These are phyloP conservation scores for Spea bombifrons DNA, from an alignment of 2,113 vertebrate species.

Conservation along the genomic window DNA sequence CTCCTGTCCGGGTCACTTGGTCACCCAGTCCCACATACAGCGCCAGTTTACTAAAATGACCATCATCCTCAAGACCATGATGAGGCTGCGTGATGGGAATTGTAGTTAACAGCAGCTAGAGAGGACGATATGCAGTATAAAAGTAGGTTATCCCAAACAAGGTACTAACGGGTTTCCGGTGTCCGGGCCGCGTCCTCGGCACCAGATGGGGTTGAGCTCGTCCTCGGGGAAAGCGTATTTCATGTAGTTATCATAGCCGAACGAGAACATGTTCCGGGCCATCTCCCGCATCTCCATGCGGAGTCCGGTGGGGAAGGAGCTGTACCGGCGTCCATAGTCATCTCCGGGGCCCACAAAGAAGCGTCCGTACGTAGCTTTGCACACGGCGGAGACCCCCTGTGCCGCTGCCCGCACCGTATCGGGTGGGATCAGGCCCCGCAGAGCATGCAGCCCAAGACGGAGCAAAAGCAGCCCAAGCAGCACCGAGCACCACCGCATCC, in stretches of 20 bases:
- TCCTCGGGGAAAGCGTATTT: slow-evolving; percentile 90
- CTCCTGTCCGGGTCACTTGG: too few species aligned
- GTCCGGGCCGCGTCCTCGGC: slow-evolving; percentile 89
- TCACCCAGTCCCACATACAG: too few species aligned
- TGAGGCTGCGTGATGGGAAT: too few species aligned
- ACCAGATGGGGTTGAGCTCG: slow-evolving; percentile 93
- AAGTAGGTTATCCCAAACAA: too few species aligned
- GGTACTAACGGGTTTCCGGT: slow-evolving; percentile 84
- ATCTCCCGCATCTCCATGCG: slow-evolving; percentile 79
- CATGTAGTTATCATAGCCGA: slow-evolving; percentile 98
- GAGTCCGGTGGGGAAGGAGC: slow-evolving; percentile 79
- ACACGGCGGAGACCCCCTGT: slow-evolving; percentile 50
- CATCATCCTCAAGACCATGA: too few species aligned
- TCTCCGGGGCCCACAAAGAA: slow-evolving; percentile 60
- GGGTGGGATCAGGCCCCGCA: slow-evolving; percentile 6
- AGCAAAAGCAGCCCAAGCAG: slow-evolving; percentile 84
- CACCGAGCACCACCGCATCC: slow-evolving; percentile 93
- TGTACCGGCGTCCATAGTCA: slow-evolving; percentile 84
- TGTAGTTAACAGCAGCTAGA: too few species aligned
- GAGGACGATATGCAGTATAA: too few species aligned
- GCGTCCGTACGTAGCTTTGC: slow-evolving; percentile 25
- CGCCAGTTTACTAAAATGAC: too few species aligned
- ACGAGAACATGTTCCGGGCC: slow-evolving; percentile 91
- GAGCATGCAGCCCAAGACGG: slow-evolving; percentile 71
- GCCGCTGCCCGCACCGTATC: slow-evolving; percentile 38